Base-by-base conservation (phyloP, 2,113 vertebrate species). In the Pterocles burchelli region DNA sequence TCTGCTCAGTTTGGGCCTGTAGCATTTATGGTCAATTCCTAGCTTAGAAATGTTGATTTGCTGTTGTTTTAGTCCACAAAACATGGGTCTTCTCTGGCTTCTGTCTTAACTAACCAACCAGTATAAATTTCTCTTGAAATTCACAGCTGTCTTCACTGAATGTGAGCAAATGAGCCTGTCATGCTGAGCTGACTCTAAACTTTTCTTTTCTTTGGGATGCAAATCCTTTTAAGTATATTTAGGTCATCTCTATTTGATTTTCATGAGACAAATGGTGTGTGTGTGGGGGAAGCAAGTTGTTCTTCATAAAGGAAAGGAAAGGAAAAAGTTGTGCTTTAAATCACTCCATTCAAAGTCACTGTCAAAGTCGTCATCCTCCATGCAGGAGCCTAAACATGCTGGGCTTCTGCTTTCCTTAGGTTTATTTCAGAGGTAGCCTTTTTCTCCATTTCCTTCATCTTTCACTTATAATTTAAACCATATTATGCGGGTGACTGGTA, bases 121-220 rank as follows among this genome's bases (percentile, higher is more conserved):
- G 48, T 92, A 87, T n/a, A 65, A 85, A 96, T 89, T 86, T 95
- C 67, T 88, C 92, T 89, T 79, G 85, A 89, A 96, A 97, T 91
- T 78, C 95, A 93, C 93, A 96, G 90, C 91, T 96, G 89, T 72
- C 83, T 89, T 94, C 65, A 59, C 49, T 94, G 90, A 96, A 96
- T 95, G 51, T 92, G 87, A 92, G 54, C 62, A 95, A 96, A 97
- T 90, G 93, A 97, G 94, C 68, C 68, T 91, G 74, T 24, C 92
- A 94, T 95, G 84, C 95, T 90, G 93, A 96, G 97, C 94, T 97
- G 96, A 97, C 88, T 96, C 90, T 90, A 88, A 96, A 94, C 76
- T 96, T 96, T 87, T 94, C 84, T 96, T 95, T 88, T 92, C 83
- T 96, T 96, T 95, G 84, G 91, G 84, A 95, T 96, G 93, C 90